Base-by-base conservation (phyloP, 2,888 invertebrate genomes). In the Pinctada fucata region DNA sequence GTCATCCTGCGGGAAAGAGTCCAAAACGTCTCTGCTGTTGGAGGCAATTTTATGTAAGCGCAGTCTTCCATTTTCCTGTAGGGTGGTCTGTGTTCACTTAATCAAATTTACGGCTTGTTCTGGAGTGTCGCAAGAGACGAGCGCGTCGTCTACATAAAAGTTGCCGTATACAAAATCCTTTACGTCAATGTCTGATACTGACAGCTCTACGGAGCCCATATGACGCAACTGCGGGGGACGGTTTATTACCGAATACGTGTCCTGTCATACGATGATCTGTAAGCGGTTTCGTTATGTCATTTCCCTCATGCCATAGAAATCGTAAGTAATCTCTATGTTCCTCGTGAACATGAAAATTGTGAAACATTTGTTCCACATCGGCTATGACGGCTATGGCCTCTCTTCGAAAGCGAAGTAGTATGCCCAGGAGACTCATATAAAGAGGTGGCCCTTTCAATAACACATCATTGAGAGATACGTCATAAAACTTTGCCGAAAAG, bases 31-130 rank as follows among this genome's bases (percentile, higher is more conserved):
- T n/a, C n/a, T n/a, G 31, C 72, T 8, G 58, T 86, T 88, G 2
- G 81, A 81, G 4, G 70, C 65, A n/a, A 83, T 71, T 74, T 83
- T 80, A 71, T 83, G 83, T 48, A 84, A 66, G 50, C 79, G 48
- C 10, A 85, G 45, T 31, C 76, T 75, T 51, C 78, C 80, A 31
- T n/a, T n/a, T n/a, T n/a, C n/a, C n/a, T n/a, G 6, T n/a, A 52
- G 10, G 58, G 58, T 10, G 6, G 5, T 52, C 10, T 52, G 58
- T 52, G 58, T 52, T 52, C 58, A 8, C 10, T 52, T 52, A 5
- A 52, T 52, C 5, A 52, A 10, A 52, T 52, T 10, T 8, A 52
- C 58, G 5, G 58, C 58, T 5, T 52, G 6, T 52, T 5, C 6
- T 10, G 10, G 5, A 52, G 6, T 52, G 10, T 5, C 6, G 10